Base-by-base conservation (phyloP, 2,888 invertebrate genomes). In the Hydraecia micacea region DNA sequence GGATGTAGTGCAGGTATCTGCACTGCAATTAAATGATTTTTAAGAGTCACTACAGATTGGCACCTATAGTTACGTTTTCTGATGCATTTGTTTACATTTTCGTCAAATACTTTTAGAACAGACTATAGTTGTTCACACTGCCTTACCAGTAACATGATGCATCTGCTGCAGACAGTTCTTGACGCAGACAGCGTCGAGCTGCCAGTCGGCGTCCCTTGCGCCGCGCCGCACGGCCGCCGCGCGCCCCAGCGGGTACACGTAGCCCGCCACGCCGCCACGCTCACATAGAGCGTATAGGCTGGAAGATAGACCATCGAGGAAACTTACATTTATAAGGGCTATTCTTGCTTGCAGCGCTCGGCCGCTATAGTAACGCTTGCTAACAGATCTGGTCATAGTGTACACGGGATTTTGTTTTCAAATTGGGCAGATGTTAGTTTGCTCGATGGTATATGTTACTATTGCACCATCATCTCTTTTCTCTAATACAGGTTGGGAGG, bases 131-230 rank as follows among this genome's bases (percentile, higher is more conserved):
- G 7, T 7, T 62, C 9, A 4, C 6, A 36, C 9, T 36, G 36
- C 8, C 68, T 39, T 25, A 95, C 96, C 95, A 74, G 93, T 90
- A 18, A 92, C 85, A 62, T 90, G 91, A 58, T 95, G 94, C 86
- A 97, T 87, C 18, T 94, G 91, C 72, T 87, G 84, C 46, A 97
- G 88, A 72, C 95, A 96, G 75, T 89, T 91, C 60, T 90, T 89
- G 28, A 97, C 60, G 21, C 95, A 95, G 2, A 88, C 90, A 0
- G 94, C 96, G 66, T 97, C 97, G 0, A 87, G 80, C 42, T 82
- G 80, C 96, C 97, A 96, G 74, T 93, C 93, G 0, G 91, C 87
- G 28, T 92, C 95, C 3, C 96, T 78, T 0, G 92, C 93, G 0
- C 94, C 96, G 0, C 97, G 92, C 13, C 96, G 87, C 15, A 91